Base-by-base conservation (phyloP, 2,888 invertebrate genomes). In the Cosmopolites sordidus region DNA sequence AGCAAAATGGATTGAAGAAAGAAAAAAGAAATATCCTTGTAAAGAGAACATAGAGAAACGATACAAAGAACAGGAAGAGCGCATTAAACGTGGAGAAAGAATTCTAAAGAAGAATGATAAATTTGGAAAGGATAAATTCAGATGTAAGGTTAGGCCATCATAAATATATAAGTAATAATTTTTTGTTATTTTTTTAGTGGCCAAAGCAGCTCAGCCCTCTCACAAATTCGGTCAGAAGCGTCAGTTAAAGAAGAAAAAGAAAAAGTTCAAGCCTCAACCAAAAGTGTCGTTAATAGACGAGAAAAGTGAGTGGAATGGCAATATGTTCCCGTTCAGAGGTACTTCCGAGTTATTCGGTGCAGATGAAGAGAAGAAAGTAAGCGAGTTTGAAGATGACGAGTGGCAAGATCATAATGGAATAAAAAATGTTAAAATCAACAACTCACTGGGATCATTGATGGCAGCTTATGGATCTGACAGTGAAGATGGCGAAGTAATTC, bases 1-100 rank as follows among this genome's bases (percentile, higher is more conserved):
- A 53, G 76, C 83, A 27, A 88, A 87, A 70, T 96, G 94, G 93
- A 80, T 83, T 59, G 82, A 80, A 45, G 92, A 94, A 65, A 78
- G 96, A 43, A 87, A 83, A 69, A 86, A 78, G 74, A 85, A 82
- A 64, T 72, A 66, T 62, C 72, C 73, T 0, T 66, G 57, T 42
- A 69, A 63, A 51, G 77, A 75, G 16, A 91, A 87, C 69, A 78
- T 71, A 18, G 81, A 82, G 55, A 80, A 81, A 59, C 79, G 82
- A 65, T 78, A 79, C 60, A 80, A 83, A 30, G 79, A 81, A 56
- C 74, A 78, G 27, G 79, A 81, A 56, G 89, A 88, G 66, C 84
- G 83, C 68, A 66, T 80, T 47, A 79, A 84, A 56, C 79, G 91
- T 56, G 92, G 92, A 16, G 91, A 92, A 76, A 81, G 83, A 66